Evolutionary conservation across 2,113 vertebrate genomes (phyloP).

Genomic region (Lonchura striata): DNA sequence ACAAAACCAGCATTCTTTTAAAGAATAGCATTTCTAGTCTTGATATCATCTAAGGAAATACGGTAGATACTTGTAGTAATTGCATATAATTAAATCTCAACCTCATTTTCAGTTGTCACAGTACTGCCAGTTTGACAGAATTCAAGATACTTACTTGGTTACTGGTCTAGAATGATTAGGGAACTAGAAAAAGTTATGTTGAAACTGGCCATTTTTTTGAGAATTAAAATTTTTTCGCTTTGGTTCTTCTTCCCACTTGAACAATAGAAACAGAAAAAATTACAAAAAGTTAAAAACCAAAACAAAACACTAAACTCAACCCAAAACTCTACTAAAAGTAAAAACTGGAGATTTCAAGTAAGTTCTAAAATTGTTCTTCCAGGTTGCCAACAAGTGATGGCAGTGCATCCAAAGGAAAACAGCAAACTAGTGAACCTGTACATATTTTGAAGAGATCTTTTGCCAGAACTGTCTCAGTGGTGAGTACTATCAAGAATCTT

Average conservation of each 20-base stretch:
- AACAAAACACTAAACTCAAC: neutral
- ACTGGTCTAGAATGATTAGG: neutral
- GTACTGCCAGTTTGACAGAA: neutral
- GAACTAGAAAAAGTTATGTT: neutral
- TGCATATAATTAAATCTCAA: neutral
- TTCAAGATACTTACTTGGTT: neutral
- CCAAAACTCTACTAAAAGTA: neutral
- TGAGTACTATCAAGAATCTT: slow-evolving; percentile 58
- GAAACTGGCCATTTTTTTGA: neutral
- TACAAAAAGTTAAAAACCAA: neutral
- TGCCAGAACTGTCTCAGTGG: slow-evolving; percentile 95
- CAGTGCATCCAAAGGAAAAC: slow-evolving; percentile 94
- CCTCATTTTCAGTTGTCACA: neutral
- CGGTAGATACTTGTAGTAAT: neutral
- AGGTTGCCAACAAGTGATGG: slow-evolving; percentile 97
- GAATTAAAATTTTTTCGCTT: neutral
- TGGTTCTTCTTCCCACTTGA: neutral
- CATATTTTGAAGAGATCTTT: slow-evolving; percentile 97
- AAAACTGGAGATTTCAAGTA: neutral
- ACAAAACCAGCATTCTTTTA: neutral
- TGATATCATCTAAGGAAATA: neutral
- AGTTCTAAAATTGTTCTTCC: slow-evolving; percentile 11
- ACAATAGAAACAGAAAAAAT: neutral
- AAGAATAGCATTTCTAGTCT: neutral
- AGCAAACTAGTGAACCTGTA: slow-evolving; percentile 95